Percentiles rank a stretch among this genome's conserved stretches.
These are phyloP conservation scores for Sphaerophoria rueppellii DNA, from an alignment of 2,888 invertebrate species.

Conservation along the genomic window DNA sequence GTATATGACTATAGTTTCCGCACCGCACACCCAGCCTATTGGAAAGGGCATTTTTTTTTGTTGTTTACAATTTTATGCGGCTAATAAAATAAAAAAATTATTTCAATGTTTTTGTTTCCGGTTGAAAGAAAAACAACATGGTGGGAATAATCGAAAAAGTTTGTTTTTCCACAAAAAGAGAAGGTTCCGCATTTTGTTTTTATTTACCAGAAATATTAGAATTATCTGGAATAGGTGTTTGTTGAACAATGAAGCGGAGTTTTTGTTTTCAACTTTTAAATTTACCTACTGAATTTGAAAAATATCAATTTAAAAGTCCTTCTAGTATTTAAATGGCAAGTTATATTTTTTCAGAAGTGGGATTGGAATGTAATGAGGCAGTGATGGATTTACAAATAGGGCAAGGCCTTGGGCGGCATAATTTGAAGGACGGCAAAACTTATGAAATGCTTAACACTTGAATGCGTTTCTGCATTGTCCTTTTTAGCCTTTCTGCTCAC, in stretches of 20 bases:
- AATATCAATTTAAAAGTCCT: too few relatives aligned
- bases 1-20: slow-evolving; percentile 10
- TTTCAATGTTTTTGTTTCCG: slow-evolving; percentile 6
- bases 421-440: too few relatives aligned
- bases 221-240: background rate
- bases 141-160: slow-evolving; percentile 31
- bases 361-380: too few relatives aligned
- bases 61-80: slow-evolving; percentile 14
- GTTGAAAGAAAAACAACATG: background rate
- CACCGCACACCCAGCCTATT: background rate
- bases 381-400: too few relatives aligned
- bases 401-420: too few relatives aligned
- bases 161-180: slow-evolving; percentile 2
- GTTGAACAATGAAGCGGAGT: background rate
- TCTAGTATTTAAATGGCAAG: too few relatives aligned
- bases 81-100: slow-evolving; percentile 24
- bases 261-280: background rate
- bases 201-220: background rate
- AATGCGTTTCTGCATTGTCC: too few relatives aligned
- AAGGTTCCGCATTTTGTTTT: background rate
- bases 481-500: too few relatives aligned
- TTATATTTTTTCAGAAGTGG: too few relatives aligned
- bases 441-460: too few relatives aligned
- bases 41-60: background rate
- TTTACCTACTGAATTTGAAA: too few relatives aligned